These are phyloP conservation scores for Drosophila merina DNA, from an alignment of 2,888 invertebrate genomes.

Conservation along the genomic window DNA sequence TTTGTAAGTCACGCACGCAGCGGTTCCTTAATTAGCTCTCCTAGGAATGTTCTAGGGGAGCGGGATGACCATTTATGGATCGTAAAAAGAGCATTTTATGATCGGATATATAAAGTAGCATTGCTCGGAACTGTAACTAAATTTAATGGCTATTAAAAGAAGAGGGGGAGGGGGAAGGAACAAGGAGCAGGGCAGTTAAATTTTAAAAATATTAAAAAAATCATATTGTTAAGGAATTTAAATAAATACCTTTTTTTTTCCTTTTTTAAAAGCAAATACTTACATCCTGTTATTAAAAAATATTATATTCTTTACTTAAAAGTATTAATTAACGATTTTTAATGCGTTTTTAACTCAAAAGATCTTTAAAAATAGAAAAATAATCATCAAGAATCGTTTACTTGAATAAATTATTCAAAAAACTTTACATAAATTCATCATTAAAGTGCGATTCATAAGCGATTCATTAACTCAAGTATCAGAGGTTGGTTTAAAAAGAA, in stretches of 20 bases:
- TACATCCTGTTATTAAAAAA: not conserved
- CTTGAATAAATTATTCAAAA: not conserved
- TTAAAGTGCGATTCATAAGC: not conserved
- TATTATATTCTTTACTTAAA: not conserved
- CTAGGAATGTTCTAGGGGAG: slow-evolving; percentile 11
- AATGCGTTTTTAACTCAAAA: not conserved
- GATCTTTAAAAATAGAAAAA: not conserved
- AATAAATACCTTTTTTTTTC: too few species aligned
- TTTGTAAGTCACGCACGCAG: slow-evolving; percentile 67
- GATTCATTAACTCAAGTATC: slow-evolving; percentile 3
- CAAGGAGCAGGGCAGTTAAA: slow-evolving; percentile 34
- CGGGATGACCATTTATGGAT: slow-evolving; percentile 24
- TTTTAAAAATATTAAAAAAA: not conserved
- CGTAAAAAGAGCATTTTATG: slow-evolving; percentile 39
- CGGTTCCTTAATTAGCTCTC: slow-evolving; percentile 64
- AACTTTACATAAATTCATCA: not conserved
- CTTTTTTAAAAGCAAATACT: too few species aligned
- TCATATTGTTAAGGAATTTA: too few species aligned
- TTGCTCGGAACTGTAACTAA: slow-evolving; percentile 12
- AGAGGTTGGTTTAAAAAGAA: not conserved
- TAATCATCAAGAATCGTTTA: not conserved
- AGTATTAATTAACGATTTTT: not conserved
- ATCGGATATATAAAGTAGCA: slow-evolving; percentile 23
- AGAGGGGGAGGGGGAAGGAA: slow-evolving; percentile 16
- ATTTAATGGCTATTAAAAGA: slow-evolving; percentile 19